These are phyloP conservation scores for Kuschelorhynchus macadamiae DNA, from an alignment of 2,888 invertebrate species.

Conservation along the genomic window DNA sequence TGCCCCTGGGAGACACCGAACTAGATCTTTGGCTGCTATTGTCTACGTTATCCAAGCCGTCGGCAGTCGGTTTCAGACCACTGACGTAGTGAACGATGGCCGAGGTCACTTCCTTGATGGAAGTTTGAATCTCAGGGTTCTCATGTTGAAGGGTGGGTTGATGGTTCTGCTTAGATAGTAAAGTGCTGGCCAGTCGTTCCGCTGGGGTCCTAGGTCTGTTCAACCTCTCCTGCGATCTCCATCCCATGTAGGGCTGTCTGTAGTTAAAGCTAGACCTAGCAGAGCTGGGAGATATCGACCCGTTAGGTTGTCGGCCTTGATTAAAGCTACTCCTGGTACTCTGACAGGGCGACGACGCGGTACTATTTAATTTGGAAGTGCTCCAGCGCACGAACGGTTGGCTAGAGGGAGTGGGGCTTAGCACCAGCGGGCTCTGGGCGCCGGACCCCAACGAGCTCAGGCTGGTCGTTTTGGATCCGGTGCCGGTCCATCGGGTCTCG, in stretches of 20 bases:
- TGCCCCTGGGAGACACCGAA: conserved; percentile 72
- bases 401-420: conserved; percentile 65
- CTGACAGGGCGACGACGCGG: conserved; percentile 81
- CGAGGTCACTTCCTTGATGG: conserved; percentile 93
- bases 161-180: conserved; percentile 70
- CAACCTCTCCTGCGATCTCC: conserved; percentile 88
- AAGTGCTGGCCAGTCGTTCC: conserved; percentile 81
- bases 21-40: conserved; percentile 62
- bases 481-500: conserved; percentile 67
- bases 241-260: conserved; percentile 90
- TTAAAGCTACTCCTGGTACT: conserved; percentile 82
- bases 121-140: conserved; percentile 82
- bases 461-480: conserved; percentile 85
- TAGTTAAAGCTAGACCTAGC: conserved; percentile 84
- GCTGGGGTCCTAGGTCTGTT: conserved; percentile 87
- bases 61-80: conserved; percentile 73
- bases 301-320: conserved; percentile 72
- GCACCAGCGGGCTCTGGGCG: conserved; percentile 64
- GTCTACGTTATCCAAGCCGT: conserved; percentile 55
- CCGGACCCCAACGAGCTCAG: conserved; percentile 79
- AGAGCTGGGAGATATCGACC: conserved; percentile 76
- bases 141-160: conserved; percentile 51
- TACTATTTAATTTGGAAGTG: conserved; percentile 82
- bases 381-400: conserved; percentile 79
- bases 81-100: conserved; percentile 93